Percentiles rank a stretch among this genome's conserved stretches.
phyloP scores from a whole-genome alignment of 2,888 invertebrate species.

The Anorthoa munda region DNA sequence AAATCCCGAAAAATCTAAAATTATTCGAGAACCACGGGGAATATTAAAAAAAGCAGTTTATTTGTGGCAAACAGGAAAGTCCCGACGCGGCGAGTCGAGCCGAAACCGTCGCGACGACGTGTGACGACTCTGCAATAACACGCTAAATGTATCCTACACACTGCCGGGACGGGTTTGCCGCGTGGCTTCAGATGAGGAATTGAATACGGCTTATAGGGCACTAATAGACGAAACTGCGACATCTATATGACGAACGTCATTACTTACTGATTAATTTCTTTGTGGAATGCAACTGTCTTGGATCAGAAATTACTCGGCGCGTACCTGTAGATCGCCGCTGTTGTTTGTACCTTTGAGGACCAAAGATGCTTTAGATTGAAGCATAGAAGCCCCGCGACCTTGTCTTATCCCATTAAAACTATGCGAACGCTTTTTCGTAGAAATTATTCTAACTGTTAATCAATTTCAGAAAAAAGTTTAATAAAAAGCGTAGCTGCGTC shows the following conservation, averaged over 20 bases:
- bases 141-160: constrained; percentile 40
- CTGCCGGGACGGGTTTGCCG: constrained; percentile 18
- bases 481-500: too few species aligned
- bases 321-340: too few species aligned
- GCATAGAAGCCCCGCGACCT: too few species aligned
- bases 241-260: background rate
- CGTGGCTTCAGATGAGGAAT: constrained; percentile 12
- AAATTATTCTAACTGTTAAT: too few species aligned
- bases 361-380: too few species aligned
- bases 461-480: too few species aligned
- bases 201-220: constrained; percentile 10
- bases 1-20: constrained; percentile 48
- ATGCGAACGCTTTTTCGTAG: too few species aligned
- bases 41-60: constrained; percentile 63
- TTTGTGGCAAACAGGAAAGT: constrained; percentile 72
- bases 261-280: too few species aligned
- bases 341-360: too few species aligned
- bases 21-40: constrained; percentile 32
- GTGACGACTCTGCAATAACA: constrained; percentile 64
- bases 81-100: constrained; percentile 50
- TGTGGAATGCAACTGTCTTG: too few species aligned
- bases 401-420: too few species aligned
- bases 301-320: too few species aligned
- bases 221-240: background rate
- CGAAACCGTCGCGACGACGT: constrained; percentile 55